Conservation (phyloP, 2,113 vertebrate species). For the Tenebrosternarchus preto region DNA sequence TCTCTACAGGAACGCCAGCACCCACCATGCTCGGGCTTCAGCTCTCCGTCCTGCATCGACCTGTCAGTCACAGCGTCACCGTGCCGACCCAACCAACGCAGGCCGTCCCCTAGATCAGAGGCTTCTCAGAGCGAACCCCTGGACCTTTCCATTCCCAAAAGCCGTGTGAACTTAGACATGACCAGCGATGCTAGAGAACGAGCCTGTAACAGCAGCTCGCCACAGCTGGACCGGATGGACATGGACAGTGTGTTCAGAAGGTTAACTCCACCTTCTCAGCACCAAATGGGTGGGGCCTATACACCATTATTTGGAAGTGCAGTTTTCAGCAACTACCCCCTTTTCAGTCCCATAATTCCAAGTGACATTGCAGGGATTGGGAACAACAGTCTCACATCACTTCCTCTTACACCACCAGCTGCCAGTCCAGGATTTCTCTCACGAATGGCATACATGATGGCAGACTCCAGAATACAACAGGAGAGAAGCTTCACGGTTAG, state of each 20-base stretch:
- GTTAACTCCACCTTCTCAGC: slow-evolving; percentile 56
- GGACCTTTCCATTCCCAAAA: slow-evolving; percentile 78
- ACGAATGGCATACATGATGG: slow-evolving; percentile 70
- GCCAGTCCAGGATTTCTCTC: slow-evolving; percentile 66
- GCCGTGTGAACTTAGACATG: slow-evolving; percentile 43
- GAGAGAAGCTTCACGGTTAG: slow-evolving; percentile 73
- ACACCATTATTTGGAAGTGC: slow-evolving; percentile 59
- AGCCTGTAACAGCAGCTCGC: slow-evolving; percentile 37
- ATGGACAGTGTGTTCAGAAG: slow-evolving; percentile 40
- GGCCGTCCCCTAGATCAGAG: slow-evolving; percentile 52
- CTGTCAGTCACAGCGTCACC: slow-evolving; percentile 60
- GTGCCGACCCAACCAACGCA: slow-evolving; percentile 35
- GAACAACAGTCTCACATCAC: slow-evolving; percentile 63
- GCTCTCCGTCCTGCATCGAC: slow-evolving; percentile 63
- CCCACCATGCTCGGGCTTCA: slow-evolving; percentile 60
- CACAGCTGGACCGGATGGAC: slow-evolving; percentile 9
- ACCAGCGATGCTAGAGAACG: slow-evolving; percentile 51
- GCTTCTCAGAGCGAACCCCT: slow-evolving; percentile 73
- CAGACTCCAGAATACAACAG: slow-evolving; percentile 70
- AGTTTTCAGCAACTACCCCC: slow-evolving; percentile 65
- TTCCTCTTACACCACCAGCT: slow-evolving; percentile 64
- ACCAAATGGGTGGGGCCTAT: slow-evolving; percentile 57
- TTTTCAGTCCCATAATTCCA: slow-evolving; percentile 64
- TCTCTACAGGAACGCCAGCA: slow-evolving; percentile 55
- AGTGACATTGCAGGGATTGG: slow-evolving; percentile 61